Base-by-base conservation (phyloP, 2,888 invertebrate species). In the Drosophila mayaguana region DNA sequence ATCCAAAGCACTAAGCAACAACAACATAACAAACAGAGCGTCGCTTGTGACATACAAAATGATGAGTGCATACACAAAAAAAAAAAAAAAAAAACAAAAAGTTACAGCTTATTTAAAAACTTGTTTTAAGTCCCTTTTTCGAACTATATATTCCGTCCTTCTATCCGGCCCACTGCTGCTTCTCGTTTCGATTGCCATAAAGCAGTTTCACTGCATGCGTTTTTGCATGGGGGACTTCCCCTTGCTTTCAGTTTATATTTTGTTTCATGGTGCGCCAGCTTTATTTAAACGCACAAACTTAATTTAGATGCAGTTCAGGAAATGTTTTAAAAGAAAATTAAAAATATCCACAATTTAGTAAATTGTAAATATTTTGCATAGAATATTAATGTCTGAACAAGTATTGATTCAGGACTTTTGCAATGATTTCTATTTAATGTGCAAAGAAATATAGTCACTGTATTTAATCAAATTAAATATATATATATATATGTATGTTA, bases 1-100 rank as follows among this genome's bases (percentile, higher is more conserved):
- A 95, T 88, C 94, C 95, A 63, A 95, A 95, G 91, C 94, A 93
- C 80, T 93, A 89, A 50, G 16, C 14, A 54, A 2, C 11, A 22
- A 28, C 14, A 48, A 20, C 11, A 38, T 5, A 28, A 45, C 20
- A 48, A 42, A 32, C 42, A 50, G 28, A 40, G 11, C 7, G 25
- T 25, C 46, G 22, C 4, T 46, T 46, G 46, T 22, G 46, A 38
- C 34, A 48, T 14, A 32, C 18, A 34, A 57, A 46, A 48, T 45
- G 43, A 18, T 48, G 36, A 70, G 62, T 66, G 67, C 72, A 67
- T 53, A 64, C 62, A 70, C 54, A 61, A 51, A 40, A 53, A 4
- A 34, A 18, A 36, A 3, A 32, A n/a, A n/a, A n/a, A n/a, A n/a
- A n/a, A n/a, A n/a, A 18, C 51, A 60, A 60, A 48, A 48, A 57